phyloP scores from a whole-genome alignment of 2,113 vertebrate genomes.

The Murina feae region DNA sequence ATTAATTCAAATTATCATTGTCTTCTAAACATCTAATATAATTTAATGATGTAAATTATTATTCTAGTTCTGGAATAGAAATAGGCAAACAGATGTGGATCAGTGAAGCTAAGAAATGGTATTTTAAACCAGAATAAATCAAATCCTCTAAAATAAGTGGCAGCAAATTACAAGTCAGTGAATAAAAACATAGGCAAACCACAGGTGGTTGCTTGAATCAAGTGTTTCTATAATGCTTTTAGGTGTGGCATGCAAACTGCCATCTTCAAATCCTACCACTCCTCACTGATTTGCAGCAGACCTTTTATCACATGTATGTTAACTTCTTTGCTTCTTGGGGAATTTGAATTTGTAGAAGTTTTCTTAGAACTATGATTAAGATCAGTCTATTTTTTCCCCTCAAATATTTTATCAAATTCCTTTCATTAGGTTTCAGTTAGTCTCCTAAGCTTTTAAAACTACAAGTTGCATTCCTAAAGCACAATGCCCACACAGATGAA shows the following conservation, averaged over 20 bases:
- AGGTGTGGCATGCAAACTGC: background rate
- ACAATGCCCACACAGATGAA: background rate
- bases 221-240: background rate
- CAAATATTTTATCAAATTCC: background rate
- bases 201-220: background rate
- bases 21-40: conserved; percentile 44
- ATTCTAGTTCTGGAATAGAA: conserved; percentile 31
- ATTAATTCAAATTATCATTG: conserved; percentile 46
- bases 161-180: conserved; percentile 14
- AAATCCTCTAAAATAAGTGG: conserved; percentile 37
- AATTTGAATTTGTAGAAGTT: background rate
- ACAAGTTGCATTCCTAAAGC: background rate
- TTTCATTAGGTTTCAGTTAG: background rate
- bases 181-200: conserved; percentile 22
- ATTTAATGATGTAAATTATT: conserved; percentile 48
- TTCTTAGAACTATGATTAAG: background rate
- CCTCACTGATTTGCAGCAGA: background rate
- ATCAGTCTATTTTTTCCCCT: background rate
- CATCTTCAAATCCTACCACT: background rate
- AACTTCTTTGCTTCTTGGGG: background rate
- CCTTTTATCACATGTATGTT: background rate
- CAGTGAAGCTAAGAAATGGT: conserved; percentile 31
- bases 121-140: conserved; percentile 52
- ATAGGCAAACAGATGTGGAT: conserved; percentile 33
- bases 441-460: background rate